Conservation (phyloP, 2,888 invertebrate genomes). For the Athalia rosae region DNA sequence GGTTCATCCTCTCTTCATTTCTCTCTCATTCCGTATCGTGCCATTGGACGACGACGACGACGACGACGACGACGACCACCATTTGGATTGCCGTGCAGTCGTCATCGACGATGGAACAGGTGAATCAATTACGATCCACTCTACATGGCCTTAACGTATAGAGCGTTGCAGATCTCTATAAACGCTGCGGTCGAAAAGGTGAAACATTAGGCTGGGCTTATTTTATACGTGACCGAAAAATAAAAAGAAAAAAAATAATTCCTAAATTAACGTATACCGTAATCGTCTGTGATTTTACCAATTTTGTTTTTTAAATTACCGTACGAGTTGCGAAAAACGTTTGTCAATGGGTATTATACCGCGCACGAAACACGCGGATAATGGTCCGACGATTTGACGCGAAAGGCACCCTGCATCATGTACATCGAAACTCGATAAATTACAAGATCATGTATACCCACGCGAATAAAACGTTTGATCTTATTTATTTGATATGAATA, state of each 20-base stretch:
- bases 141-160: conserved; percentile 22
- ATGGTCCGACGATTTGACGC: too few species aligned
- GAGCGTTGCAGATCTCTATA: neutral
- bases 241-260: too few species aligned
- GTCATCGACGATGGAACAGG: conserved; percentile 8
- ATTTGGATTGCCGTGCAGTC: conserved; percentile 5
- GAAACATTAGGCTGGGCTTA: too few species aligned
- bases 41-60: too few species aligned
- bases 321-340: conserved; percentile 8
- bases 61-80: too few species aligned
- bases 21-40: neutral
- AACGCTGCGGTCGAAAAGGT: neutral
- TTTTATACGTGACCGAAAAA: too few species aligned
- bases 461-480: neutral
- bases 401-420: too few species aligned
- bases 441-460: neutral
- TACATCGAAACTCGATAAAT: neutral
- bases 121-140: conserved; percentile 23
- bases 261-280: too few species aligned
- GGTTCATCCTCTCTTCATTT: conserved; percentile 23
- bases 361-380: too few species aligned
- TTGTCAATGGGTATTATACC: conserved; percentile 28
- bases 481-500: neutral
- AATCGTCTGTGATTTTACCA: neutral
- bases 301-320: neutral